A percentile compares a stretch with the other conserved stretches of the same genome.
Evolutionary conservation across 2,797 vertebrate genomes (phyloP).

Genomic region (Picus viridis): DNA sequence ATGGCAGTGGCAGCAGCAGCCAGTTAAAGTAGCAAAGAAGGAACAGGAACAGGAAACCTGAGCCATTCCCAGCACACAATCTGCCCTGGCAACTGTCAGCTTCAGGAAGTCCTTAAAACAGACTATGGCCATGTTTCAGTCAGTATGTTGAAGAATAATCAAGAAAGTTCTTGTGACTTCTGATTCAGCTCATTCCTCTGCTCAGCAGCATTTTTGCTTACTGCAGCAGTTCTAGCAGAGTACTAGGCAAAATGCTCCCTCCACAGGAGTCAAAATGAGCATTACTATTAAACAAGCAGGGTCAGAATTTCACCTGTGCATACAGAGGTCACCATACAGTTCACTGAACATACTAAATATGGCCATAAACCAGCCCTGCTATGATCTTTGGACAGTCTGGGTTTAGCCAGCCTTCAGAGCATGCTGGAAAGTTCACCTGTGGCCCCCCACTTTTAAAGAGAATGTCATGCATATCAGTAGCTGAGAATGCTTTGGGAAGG

Average conservation of each 20-base stretch:
- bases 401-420: neutral
- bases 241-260: neutral
- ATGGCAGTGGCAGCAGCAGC: neutral
- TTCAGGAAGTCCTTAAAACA: neutral
- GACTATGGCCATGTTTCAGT: neutral
- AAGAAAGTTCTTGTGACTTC: constrained; percentile 4
- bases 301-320: neutral
- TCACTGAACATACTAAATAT: neutral
- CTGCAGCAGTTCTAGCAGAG: neutral
- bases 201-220: constrained; percentile 15
- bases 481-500: neutral
- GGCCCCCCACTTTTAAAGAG: neutral
- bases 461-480: neutral
- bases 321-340: neutral
- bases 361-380: neutral
- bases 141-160: neutral
- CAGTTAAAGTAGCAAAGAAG: neutral
- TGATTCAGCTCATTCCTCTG: neutral
- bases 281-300: neutral
- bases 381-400: neutral
- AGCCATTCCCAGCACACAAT: neutral
- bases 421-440: neutral
- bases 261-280: fast-evolving
- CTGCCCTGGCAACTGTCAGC: neutral
- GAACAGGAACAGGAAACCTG: neutral